Evolutionary conservation across 2,797 vertebrate species (phyloP).

Genomic region (Acrossocheilus wenchowensis): DNA sequence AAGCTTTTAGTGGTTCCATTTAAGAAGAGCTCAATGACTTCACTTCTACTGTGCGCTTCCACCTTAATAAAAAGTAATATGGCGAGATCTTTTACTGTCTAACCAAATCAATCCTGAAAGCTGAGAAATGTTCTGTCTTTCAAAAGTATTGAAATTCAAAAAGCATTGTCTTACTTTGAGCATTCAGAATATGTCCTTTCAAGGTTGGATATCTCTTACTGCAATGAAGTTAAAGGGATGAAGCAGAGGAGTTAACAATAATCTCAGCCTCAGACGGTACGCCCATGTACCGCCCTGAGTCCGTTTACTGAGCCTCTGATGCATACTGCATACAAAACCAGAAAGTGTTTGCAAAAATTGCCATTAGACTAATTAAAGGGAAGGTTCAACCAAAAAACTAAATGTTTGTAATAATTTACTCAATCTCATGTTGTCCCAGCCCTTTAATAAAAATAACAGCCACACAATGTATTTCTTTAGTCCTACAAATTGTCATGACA

Average conservation of each 20-base stretch:
- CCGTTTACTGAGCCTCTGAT: neutral
- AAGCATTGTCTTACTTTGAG: conserved; percentile 27
- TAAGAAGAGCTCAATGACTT: conserved; percentile 44
- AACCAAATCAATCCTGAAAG: conserved; percentile 25
- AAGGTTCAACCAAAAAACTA: neutral
- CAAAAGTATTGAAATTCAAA: conserved; percentile 38
- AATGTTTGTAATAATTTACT: neutral
- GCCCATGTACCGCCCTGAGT: conserved; percentile 1
- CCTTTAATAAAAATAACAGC: neutral
- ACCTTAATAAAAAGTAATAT: conserved; percentile 29
- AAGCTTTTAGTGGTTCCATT: conserved; percentile 47
- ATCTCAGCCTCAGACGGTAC: conserved; percentile 8
- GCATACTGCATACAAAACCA: conserved; percentile 10
- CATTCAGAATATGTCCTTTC: conserved; percentile 25
- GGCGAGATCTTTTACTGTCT: conserved; percentile 3
- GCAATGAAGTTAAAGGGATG: conserved; percentile 16
- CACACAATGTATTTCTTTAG: neutral
- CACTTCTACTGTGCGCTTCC: neutral
- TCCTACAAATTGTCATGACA: neutral
- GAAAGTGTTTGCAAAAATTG: neutral
- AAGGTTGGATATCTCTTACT: conserved; percentile 34
- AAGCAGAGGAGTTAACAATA: conserved; percentile 24
- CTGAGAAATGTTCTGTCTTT: conserved; percentile 19
- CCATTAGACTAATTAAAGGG: neutral
- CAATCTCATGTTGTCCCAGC: neutral